These are phyloP conservation scores for Macrophya annulata DNA, from an alignment of 2,888 invertebrate species.

Conservation along the genomic window DNA sequence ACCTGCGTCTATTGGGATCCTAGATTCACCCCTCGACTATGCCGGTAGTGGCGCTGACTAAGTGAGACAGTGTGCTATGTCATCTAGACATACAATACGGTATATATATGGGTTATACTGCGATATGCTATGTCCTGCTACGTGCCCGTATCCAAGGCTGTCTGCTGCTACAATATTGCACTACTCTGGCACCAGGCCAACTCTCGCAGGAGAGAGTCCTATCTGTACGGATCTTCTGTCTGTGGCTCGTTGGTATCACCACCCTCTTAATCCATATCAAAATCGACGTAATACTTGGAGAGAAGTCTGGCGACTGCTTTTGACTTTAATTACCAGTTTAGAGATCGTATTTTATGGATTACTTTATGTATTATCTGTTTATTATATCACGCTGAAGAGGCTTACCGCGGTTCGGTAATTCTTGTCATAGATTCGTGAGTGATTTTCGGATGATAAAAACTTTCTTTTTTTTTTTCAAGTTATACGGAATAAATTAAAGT, in stretches of 20 bases:
- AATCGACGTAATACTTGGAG: slow-evolving; percentile 43
- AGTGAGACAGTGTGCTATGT: slow-evolving; percentile 67
- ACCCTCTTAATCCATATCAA: slow-evolving; percentile 63
- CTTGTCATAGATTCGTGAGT: background rate
- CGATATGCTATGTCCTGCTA: slow-evolving; percentile 53
- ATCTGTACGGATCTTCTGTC: slow-evolving; percentile 60
- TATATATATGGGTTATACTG: slow-evolving; percentile 59
- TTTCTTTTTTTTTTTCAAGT: background rate
- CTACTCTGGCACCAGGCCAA: slow-evolving; percentile 70
- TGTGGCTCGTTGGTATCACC: slow-evolving; percentile 57
- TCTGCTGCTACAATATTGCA: slow-evolving; percentile 72
- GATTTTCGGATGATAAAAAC: background rate
- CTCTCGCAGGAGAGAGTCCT: slow-evolving; percentile 59
- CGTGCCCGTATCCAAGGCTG: slow-evolving; percentile 62
- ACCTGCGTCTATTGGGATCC: slow-evolving; percentile 5
- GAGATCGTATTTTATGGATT: background rate
- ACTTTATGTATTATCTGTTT: background rate
- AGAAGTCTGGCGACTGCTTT: background rate
- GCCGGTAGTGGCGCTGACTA: slow-evolving; percentile 64
- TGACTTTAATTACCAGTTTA: slow-evolving; percentile 23
- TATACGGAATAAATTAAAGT: background rate
- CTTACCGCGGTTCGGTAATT: background rate
- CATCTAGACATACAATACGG: slow-evolving; percentile 35
- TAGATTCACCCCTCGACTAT: background rate
- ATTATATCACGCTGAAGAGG: background rate